phyloP scores from a whole-genome alignment of 92 coral and sea anemone genomes.

The Galaxea fascicularis region DNA sequence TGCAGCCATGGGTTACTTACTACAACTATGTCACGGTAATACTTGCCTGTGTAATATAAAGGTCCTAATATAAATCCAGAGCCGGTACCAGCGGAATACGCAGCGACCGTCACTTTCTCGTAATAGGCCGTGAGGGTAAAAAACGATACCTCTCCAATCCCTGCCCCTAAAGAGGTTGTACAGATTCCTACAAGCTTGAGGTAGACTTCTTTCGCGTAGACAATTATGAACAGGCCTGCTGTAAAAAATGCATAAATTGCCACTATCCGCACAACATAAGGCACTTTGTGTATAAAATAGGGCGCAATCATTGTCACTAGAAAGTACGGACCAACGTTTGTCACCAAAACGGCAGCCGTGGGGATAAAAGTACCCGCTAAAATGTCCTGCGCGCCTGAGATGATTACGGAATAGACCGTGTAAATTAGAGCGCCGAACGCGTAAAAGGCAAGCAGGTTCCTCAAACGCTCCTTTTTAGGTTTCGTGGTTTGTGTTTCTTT shows the following conservation, averaged over 20 bases:
- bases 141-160: slow-evolving; percentile 84
- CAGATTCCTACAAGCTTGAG: slow-evolving; percentile 87
- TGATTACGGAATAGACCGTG: slow-evolving; percentile 88
- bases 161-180: slow-evolving; percentile 88
- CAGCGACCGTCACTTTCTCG: slow-evolving; percentile 85
- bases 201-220: slow-evolving; percentile 81
- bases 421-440: slow-evolving; percentile 86
- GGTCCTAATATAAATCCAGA: slow-evolving; percentile 87
- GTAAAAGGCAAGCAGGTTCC: slow-evolving; percentile 77
- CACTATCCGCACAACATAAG: slow-evolving; percentile 77
- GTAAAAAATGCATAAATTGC: slow-evolving; percentile 75
- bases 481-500: slow-evolving; percentile 27
- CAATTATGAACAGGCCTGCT: slow-evolving; percentile 84
- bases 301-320: slow-evolving; percentile 88
- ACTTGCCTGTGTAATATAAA: slow-evolving; percentile 84
- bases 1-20: too few species aligned
- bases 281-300: slow-evolving; percentile 80
- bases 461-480: slow-evolving; percentile 61
- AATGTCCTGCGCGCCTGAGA: slow-evolving; percentile 91
- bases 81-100: slow-evolving; percentile 91
- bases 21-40: background rate
- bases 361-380: slow-evolving; percentile 87
- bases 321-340: slow-evolving; percentile 89
- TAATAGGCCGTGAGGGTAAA: slow-evolving; percentile 86
- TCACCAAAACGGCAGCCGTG: slow-evolving; percentile 90